Percentiles rank a stretch among this genome's conserved stretches.
Evolutionary conservation across 2,113 vertebrate species (phyloP).

Genomic region (Capreolus pygargus): DNA sequence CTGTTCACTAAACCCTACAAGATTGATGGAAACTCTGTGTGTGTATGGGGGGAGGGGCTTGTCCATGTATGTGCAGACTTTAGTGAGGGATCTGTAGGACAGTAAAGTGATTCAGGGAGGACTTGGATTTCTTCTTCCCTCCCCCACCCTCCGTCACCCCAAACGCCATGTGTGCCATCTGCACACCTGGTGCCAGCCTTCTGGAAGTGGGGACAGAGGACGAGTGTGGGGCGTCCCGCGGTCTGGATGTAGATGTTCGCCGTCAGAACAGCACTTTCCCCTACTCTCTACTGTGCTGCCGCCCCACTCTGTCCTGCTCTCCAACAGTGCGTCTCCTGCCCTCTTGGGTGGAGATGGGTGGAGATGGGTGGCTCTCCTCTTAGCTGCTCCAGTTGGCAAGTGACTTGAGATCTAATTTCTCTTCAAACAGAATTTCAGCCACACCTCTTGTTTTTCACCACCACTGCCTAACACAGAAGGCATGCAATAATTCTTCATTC

Average conservation of each 20-base stretch:
- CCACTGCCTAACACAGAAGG: neutral
- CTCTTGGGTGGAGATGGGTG: neutral
- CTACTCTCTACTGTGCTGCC: neutral
- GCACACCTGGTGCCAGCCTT: neutral
- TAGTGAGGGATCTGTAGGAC: neutral
- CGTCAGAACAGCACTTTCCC: neutral
- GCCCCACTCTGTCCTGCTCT: neutral
- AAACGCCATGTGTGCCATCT: neutral
- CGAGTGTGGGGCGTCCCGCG: neutral
- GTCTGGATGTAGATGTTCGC: neutral
- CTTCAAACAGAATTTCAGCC: neutral
- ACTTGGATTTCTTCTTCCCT: neutral
- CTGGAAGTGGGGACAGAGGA: accelerated
- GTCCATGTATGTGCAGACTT: neutral
- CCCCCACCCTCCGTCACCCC: neutral
- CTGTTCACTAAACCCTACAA: neutral
- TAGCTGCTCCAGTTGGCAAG: neutral
- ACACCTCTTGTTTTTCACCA: neutral
- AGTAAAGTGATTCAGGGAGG: neutral
- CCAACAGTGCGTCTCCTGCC: neutral
- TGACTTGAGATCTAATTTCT: neutral
- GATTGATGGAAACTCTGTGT: neutral
- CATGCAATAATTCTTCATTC: neutral
- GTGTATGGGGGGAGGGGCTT: accelerated
- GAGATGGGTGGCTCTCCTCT: neutral